These are phyloP conservation scores for Sebastes melanostomus DNA, from an alignment of 2,797 vertebrate species.

Conservation along the genomic window DNA sequence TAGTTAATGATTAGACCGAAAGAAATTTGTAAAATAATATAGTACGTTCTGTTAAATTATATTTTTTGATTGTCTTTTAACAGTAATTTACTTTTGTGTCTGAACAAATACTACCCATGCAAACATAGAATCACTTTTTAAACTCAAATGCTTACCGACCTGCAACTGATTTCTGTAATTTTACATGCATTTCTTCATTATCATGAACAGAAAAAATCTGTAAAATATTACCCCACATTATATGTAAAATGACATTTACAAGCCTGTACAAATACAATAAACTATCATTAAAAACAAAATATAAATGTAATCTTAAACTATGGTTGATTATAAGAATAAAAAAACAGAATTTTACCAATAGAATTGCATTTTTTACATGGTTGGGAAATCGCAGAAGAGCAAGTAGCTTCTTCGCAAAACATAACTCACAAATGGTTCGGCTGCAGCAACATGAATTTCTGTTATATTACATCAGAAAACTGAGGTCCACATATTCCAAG, in stretches of 20 bases:
- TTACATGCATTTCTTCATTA: neutral
- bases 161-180: neutral
- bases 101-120: neutral
- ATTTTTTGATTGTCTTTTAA: too few relatives aligned
- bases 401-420: neutral
- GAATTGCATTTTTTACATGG: neutral
- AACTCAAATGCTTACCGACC: neutral
- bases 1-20: too few relatives aligned
- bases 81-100: too few relatives aligned
- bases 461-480: conserved; percentile 2
- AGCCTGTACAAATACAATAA: too few relatives aligned
- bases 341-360: too few relatives aligned
- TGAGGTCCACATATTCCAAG: neutral
- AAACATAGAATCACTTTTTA: neutral
- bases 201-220: neutral
- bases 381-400: neutral
- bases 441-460: neutral
- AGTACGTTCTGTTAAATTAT: too few relatives aligned
- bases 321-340: neutral
- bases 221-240: neutral
- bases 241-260: too few relatives aligned
- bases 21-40: too few relatives aligned
- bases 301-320: too few relatives aligned
- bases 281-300: too few relatives aligned
- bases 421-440: neutral